Base-by-base conservation (phyloP, 2,113 vertebrate species). In the Alexandromys fortis region DNA sequence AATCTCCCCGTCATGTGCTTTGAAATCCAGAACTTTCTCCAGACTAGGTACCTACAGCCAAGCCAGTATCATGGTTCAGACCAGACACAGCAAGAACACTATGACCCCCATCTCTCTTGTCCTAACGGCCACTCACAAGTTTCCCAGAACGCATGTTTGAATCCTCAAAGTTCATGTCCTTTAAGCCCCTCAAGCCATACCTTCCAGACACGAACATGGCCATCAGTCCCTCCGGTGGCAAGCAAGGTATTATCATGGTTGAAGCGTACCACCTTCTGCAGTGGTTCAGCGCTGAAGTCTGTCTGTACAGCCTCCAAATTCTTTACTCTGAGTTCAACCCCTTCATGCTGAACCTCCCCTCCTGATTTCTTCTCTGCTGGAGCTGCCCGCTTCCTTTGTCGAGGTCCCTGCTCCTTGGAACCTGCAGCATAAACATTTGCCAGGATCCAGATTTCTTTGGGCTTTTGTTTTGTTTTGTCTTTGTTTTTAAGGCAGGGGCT, bases 181-280 rank as follows among this genome's bases (percentile, higher is more conserved):
- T 61, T 45, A 16, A 49, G 1, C 47, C 65, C 55, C 35, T 28
- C 35, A 93, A 91, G 17, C 5, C 98, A 92, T 97, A 99, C 99
- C 99, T 99, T 99, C 99, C 99, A 99, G 89, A 99, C 98, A 52
- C 99, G 98, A 47, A 99, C 49, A 94, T 98, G 98, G 94, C 99
- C 99, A 0, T 99, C 99, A 0, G 99, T 99, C 0, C 99, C 99
- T 7, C 99, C 99, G 0, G 99, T 99, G 90, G 99, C 98, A 33
- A 99, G 98, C 52, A 99, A 98, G 19, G 98, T 99, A 19, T 98
- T 97, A 67, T 99, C 99, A 0, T 97, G 91, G 75, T 98, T 99
- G 98, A 99, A 99, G 86, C 99, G 91, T 1, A 99, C 99, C 5
- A 99, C 99, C 95, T 99, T 99, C 98, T 99, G 99, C 76, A 99